A percentile compares a stretch with the other conserved stretches of the same genome.
These are phyloP conservation scores for Drosophila limbata DNA, from an alignment of 2,888 invertebrate species.

Conservation along the genomic window DNA sequence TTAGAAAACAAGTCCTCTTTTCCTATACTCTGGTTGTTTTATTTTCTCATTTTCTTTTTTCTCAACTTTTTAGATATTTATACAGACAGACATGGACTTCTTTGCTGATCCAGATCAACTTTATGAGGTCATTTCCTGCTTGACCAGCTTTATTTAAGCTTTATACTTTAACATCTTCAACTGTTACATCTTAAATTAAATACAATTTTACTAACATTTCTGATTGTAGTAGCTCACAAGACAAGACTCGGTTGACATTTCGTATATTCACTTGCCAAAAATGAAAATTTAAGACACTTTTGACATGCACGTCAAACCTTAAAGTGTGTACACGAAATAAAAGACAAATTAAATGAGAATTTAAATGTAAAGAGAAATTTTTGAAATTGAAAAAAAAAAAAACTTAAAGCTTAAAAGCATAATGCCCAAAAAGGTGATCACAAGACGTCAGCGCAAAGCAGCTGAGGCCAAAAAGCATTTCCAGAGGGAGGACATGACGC, in stretches of 20 bases:
- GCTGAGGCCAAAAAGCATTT: slow-evolving; percentile 30
- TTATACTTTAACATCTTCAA: too few species aligned
- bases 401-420: too few species aligned
- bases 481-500: not conserved
- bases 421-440: slow-evolving; percentile 67
- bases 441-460: slow-evolving; percentile 69
- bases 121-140: too few species aligned
- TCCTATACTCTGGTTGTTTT: too few species aligned
- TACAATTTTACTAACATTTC: not conserved
- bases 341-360: not conserved
- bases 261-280: not conserved
- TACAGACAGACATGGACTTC: too few species aligned
- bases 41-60: too few species aligned
- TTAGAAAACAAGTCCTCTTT: too few species aligned
- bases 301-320: not conserved
- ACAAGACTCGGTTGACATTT: not conserved
- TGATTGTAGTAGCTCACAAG: not conserved
- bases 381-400: slow-evolving; percentile 2
- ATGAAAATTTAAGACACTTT: not conserved
- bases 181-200: too few species aligned
- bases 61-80: too few species aligned
- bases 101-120: too few species aligned
- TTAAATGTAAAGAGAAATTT: too few species aligned
- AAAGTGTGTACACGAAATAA: not conserved
- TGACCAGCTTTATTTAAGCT: too few species aligned